Conservation (phyloP, 2,888 invertebrate species). For the Heliconius ismenius region DNA sequence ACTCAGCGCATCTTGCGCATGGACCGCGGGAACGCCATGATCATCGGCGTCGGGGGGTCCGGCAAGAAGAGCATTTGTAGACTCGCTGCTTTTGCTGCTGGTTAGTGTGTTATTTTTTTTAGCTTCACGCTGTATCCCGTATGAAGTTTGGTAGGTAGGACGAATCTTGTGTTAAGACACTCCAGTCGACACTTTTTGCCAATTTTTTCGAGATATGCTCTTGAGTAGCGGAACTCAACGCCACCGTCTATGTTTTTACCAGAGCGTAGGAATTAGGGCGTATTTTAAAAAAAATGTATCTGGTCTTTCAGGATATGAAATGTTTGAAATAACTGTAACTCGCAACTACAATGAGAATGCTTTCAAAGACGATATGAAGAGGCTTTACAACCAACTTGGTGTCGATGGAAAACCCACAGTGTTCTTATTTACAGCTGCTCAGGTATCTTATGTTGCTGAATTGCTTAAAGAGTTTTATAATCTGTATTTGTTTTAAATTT, state of each 20-base stretch:
- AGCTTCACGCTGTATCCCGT: too few species aligned
- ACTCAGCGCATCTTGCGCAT: constrained; percentile 92
- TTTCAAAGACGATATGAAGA: constrained; percentile 94
- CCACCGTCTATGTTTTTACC: too few species aligned
- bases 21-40: constrained; percentile 90
- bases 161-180: too few species aligned
- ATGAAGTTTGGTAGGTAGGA: too few species aligned
- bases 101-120: constrained; percentile 51
- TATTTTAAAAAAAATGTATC: not conserved
- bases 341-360: constrained; percentile 91
- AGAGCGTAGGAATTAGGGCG: too few species aligned
- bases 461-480: not conserved
- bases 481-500: not conserved
- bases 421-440: constrained; percentile 92
- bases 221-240: too few species aligned
- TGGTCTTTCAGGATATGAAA: constrained; percentile 82
- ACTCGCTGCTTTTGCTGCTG: constrained; percentile 91
- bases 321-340: constrained; percentile 91
- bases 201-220: too few species aligned
- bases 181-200: rapidly evolving
- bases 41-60: constrained; percentile 94
- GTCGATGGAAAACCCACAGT: constrained; percentile 89
- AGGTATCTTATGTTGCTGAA: constrained; percentile 67
- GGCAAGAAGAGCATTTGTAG: constrained; percentile 92
- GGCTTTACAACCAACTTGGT: constrained; percentile 88